Evolutionary conservation across 1,140 invertebrate genomes (phyloP).

Genomic region (Temnothorax nylanderi): DNA sequence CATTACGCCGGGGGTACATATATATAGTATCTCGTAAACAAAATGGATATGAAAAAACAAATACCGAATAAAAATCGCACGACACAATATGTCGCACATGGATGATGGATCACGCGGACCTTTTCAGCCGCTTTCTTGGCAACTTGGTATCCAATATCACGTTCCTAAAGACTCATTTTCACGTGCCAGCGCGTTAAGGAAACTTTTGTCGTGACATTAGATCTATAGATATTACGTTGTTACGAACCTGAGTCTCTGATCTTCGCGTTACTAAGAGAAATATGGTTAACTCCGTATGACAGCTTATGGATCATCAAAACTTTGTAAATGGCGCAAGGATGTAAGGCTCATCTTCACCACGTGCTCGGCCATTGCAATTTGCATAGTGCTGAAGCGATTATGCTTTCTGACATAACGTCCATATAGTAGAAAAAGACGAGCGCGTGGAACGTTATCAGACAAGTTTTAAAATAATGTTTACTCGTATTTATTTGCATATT

Average conservation of each 20-base stretch:
- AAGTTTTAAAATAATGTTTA: not conserved
- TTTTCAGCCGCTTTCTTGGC: constrained; percentile 26
- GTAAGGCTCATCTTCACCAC: not conserved
- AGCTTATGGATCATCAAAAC: constrained; percentile 3
- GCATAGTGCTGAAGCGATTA: not conserved
- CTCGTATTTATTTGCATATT: not conserved
- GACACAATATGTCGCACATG: constrained; percentile 27
- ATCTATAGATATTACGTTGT: constrained; percentile 1
- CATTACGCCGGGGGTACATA: constrained; percentile 9
- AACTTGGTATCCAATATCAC: constrained; percentile 50
- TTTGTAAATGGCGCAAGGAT: not conserved
- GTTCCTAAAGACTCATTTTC: constrained; percentile 49
- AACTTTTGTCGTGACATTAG: constrained; percentile 10
- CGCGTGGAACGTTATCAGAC: not conserved
- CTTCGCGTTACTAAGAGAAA: constrained; percentile 13
- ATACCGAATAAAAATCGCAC: constrained; percentile 54
- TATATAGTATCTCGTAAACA: constrained; percentile 39
- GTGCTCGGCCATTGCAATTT: not conserved
- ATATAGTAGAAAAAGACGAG: not conserved
- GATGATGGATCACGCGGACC: constrained; percentile 39
- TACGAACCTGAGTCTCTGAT: constrained; percentile 3
- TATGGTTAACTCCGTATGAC: not conserved
- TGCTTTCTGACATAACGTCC: not conserved
- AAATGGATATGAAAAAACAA: constrained; percentile 61
- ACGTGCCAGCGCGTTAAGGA: constrained; percentile 19